Base-by-base conservation (phyloP, 2,888 invertebrate species). In the Parnassius orleans region DNA sequence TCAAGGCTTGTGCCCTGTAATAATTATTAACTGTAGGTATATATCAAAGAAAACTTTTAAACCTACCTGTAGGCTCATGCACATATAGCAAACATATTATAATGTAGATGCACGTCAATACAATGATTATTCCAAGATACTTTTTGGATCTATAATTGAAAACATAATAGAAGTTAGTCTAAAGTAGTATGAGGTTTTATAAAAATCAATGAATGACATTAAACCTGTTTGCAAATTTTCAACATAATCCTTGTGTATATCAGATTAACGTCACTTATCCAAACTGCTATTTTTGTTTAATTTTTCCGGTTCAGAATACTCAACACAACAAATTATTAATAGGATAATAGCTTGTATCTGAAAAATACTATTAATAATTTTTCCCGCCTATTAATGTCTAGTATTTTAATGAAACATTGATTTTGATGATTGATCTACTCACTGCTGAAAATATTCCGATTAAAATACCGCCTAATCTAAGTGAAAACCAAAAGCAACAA, bases 401-500 rank as follows among this genome's bases (percentile, higher is more conserved):
- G 14, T 14, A 48, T 3, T 9, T 41, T 14, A 42, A 19, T 15
- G 10, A 3, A 47, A 9, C 3, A 46, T 47, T 42, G n/a, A n/a
- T n/a, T n/a, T n/a, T n/a, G n/a, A n/a, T n/a, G n/a, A n/a, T n/a
- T n/a, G 0, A 9, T 12, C 10, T 47, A 76, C 86, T 65, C 76
- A 90, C 90, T 68, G 83, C 63, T 61, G 87, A 86, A 72, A 86
- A 84, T 64, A 83, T 57, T 48, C 82, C 89, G 64, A 87, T 90
- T 42, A 91, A 66, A 69, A 91, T 86, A 33, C 89, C 90, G 33
- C 87, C 89, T 53, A 91, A 77, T 54, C 90, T 80, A 44, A 91
- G 72, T 11, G 90, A 91, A 78, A 90, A 90, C 89, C 90, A 90
- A 73, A 91, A 90, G 68, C 90, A 91, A 68, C 88, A 91, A 69